Conservation (phyloP, 2,113 vertebrate genomes). For the Ailurus styani region DNA sequence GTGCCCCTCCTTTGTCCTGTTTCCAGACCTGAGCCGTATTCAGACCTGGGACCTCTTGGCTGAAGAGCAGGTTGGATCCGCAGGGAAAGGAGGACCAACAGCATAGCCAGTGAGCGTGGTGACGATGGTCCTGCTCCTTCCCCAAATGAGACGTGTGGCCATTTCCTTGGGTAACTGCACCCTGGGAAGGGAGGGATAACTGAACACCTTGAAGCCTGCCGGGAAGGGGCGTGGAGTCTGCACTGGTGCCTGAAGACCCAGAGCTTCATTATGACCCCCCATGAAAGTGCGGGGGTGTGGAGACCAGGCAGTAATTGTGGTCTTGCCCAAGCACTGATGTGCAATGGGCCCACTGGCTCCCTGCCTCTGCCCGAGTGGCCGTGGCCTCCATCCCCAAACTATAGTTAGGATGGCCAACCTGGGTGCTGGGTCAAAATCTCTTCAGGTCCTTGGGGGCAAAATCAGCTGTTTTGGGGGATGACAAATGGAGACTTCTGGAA, state of each 20-base stretch:
- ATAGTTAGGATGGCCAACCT: neutral
- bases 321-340: neutral
- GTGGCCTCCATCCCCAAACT: neutral
- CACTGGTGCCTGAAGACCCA: too few relatives aligned
- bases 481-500: neutral
- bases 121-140: neutral
- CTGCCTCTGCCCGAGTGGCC: fast-evolving
- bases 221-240: neutral
- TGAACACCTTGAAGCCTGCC: too few relatives aligned
- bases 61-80: neutral
- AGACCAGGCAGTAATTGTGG: fast-evolving
- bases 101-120: fast-evolving
- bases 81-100: too few relatives aligned
- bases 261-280: too few relatives aligned
- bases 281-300: neutral
- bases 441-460: neutral
- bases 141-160: neutral
- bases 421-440: neutral
- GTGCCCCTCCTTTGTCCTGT: neutral
- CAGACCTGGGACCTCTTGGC: neutral
- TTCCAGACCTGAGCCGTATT: neutral
- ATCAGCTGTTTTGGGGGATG: neutral
- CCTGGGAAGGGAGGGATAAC: fast-evolving
- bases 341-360: too few relatives aligned
- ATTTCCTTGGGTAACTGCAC: fast-evolving